Evolutionary conservation across 2,888 invertebrate genomes (phyloP).

Genomic region (Leucophora obtusa): DNA sequence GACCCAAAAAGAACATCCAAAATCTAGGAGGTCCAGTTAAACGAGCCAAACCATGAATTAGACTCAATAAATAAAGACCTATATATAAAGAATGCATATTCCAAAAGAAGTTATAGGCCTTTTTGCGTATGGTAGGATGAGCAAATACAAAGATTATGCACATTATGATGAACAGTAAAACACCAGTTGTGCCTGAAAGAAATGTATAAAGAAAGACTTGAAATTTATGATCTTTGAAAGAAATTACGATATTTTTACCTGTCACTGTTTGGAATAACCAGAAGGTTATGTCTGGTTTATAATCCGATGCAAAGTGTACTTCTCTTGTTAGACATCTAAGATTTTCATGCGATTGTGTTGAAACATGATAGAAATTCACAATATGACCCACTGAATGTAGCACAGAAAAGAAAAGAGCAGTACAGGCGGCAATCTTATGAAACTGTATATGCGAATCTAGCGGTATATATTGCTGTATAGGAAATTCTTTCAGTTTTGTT

Average conservation of each 20-base stretch:
- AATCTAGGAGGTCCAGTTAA: conserved; percentile 94
- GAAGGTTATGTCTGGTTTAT: conserved; percentile 94
- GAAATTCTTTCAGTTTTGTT: conserved; percentile 95
- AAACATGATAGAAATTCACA: conserved; percentile 98
- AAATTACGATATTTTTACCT: conserved; percentile 80
- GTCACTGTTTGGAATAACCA: conserved; percentile 98
- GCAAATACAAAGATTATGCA: conserved; percentile 98
- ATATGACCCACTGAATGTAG: conserved; percentile 96
- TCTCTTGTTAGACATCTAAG: conserved; percentile 94
- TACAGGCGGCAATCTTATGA: conserved; percentile 97
- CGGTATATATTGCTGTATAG: conserved; percentile 95
- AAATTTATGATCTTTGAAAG: neutral
- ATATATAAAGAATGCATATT: conserved; percentile 94
- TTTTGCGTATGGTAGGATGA: conserved; percentile 93
- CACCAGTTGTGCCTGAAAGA: conserved; percentile 88
- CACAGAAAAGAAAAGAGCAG: conserved; percentile 94
- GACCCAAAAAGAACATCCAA: conserved; percentile 96
- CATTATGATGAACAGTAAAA: conserved; percentile 92
- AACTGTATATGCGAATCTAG: conserved; percentile 97
- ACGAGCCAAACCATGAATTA: conserved; percentile 94
- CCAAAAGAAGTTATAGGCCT: conserved; percentile 97
- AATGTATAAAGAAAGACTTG: neutral
- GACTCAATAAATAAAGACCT: conserved; percentile 88
- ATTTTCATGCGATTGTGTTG: conserved; percentile 96
- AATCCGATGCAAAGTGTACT: conserved; percentile 95